Evolutionary conservation across 2,113 vertebrate species (phyloP).

Genomic region (Craseonycteris thonglongyai): DNA sequence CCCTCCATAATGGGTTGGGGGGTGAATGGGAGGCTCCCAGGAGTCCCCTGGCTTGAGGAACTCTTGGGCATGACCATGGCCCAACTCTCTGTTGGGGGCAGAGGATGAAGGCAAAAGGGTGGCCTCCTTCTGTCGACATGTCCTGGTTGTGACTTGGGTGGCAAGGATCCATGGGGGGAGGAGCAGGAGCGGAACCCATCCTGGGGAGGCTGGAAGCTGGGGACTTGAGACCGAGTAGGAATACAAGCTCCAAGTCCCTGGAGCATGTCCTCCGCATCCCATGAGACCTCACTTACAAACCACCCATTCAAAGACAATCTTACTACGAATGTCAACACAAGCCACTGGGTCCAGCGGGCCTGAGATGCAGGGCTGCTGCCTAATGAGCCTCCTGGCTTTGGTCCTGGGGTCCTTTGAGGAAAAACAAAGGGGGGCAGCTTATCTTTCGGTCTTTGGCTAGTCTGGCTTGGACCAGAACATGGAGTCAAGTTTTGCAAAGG

Average conservation of each 20-base stretch:
- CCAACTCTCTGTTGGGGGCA: background rate
- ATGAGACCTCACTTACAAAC: background rate
- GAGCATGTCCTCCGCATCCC: background rate
- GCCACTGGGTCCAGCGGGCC: too few species aligned
- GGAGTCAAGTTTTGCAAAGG: background rate
- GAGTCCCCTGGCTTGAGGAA: background rate
- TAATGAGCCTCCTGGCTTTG: background rate
- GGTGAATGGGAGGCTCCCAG: background rate
- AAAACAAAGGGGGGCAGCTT: background rate
- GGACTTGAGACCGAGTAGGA: background rate
- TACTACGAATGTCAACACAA: background rate
- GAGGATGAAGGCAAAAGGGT: background rate
- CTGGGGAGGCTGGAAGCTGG: background rate
- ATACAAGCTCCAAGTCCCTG: background rate
- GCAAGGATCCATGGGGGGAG: background rate
- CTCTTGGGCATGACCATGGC: too few species aligned
- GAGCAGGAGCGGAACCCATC: too few species aligned
- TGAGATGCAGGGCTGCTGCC: accelerated
- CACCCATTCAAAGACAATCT: background rate
- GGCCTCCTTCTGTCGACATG: background rate
- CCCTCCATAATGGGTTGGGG: background rate
- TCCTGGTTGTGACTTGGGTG: background rate
- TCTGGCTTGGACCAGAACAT: background rate
- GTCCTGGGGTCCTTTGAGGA: background rate
- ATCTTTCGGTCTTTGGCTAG: background rate